A percentile compares a stretch with the other conserved stretches of the same genome.
Evolutionary conservation across 2,888 invertebrate species (phyloP).

Genomic region (Anthophora plumipes): DNA sequence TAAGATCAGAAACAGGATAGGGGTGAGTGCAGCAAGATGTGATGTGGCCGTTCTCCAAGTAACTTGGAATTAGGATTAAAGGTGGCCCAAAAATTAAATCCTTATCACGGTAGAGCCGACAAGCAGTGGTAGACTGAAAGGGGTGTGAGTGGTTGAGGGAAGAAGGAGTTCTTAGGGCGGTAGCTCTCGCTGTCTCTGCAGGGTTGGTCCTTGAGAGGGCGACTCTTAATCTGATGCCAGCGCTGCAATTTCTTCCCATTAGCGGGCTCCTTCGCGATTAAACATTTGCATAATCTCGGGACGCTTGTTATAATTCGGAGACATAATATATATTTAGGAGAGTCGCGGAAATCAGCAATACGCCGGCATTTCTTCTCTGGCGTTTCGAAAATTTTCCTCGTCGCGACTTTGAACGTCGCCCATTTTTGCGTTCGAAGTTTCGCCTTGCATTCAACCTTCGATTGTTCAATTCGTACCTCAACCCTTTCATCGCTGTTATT

Average conservation of each 20-base stretch:
- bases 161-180: conserved; percentile 69
- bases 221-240: conserved; percentile 83
- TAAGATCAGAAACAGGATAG: conserved; percentile 24
- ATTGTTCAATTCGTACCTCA: no score
- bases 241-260: conserved; percentile 84
- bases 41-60: conserved; percentile 66
- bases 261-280: conserved; percentile 82
- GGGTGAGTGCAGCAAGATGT: conserved; percentile 32
- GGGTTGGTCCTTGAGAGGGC: conserved; percentile 67
- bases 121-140: conserved; percentile 66
- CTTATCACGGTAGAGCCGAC: conserved; percentile 78
- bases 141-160: conserved; percentile 62
- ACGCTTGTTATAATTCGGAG: conserved; percentile 77
- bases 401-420: no score
- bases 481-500: no score
- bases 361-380: conserved; percentile 34
- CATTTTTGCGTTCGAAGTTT: no score
- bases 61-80: conserved; percentile 81
- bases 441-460: no score
- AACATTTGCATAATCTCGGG: conserved; percentile 83
- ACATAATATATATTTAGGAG: conserved; percentile 74
- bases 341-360: conserved; percentile 57
- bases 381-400: conserved; percentile 30
- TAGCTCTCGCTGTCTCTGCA: conserved; percentile 58
- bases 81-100: conserved; percentile 82